Base-by-base conservation (phyloP, 2,797 vertebrate species). In the Hypotaenidia okinawae region DNA sequence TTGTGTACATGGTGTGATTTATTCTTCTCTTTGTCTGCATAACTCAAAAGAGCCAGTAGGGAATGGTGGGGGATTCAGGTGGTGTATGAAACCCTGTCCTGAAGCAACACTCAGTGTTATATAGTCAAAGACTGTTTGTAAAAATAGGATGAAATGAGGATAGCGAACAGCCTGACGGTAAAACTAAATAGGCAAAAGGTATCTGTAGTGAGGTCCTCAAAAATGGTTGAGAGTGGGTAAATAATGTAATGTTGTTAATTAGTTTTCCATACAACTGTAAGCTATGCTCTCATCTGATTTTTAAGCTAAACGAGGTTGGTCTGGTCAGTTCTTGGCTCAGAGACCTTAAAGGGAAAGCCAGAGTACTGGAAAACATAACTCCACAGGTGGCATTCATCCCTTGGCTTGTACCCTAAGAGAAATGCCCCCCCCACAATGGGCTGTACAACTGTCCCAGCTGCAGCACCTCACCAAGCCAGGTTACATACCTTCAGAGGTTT, bases 161-260 rank as follows among this genome's bases (percentile, higher is more conserved):
- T 27, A 74, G 68, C 80, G 94, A 94, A 93, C 76, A 95, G 90
- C 90, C 94, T 33, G 72, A 52, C 93, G 95, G 77, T 87, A 89
- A 87, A 96, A 90, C 68, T 70, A 78, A 94, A 59, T 59, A 91
- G 70, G 72, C 64, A 85, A 77, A 93, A 93, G 81, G 61, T 94
- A 93, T 67, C 67, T 62, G 74, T 59, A 91, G 55, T 0, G 0
- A 93, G 33, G 90, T 69, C 13, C 52, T 86, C 1, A 13, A 37
- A 47, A 73, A 49, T 70, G 67, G 23, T 51, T 39, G 91, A 62
- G 62, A 68, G 86, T 54, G 55, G 67, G 37, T 89, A 82, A 93
- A 74, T 84, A 85, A 89, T 76, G 73, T 76, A 82, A 88, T 64
- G 68, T 55, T 93, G 84, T 83, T 95, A 97, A 97, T 95, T 96